phyloP scores from a whole-genome alignment of 2,113 vertebrate species.

The Tachysurus fulvidraco region DNA sequence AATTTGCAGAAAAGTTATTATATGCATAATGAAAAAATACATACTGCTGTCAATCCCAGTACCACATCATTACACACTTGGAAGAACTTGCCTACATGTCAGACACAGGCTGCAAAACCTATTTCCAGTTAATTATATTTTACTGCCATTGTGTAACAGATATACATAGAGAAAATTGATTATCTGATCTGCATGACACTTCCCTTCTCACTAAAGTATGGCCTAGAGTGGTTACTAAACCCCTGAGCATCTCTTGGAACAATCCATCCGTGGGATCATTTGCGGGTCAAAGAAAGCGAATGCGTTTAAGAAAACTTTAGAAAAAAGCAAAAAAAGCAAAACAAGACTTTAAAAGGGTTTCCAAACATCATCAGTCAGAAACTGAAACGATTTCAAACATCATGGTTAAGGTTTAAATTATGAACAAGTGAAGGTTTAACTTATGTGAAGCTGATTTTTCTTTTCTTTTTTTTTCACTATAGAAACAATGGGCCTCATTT shows the following conservation, averaged over 20 bases:
- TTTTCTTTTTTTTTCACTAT: no score
- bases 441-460: no score
- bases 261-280: background rate
- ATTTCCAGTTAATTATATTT: background rate
- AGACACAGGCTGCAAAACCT: background rate
- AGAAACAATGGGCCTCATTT: no score
- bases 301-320: background rate
- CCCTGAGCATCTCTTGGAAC: background rate
- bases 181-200: background rate
- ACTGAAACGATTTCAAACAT: background rate
- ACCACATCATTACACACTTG: background rate
- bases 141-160: constrained; percentile 4
- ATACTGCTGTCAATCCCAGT: background rate
- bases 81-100: background rate
- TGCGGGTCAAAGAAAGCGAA: background rate
- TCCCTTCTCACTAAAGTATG: background rate
- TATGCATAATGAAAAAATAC: background rate
- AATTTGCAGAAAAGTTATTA: constrained; percentile 1
- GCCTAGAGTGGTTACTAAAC: background rate
- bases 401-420: no score
- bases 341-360: background rate
- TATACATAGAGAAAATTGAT: background rate
- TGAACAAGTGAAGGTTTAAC: no score
- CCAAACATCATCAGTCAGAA: background rate
- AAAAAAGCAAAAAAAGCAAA: background rate